These are phyloP conservation scores for Rosalia funebris DNA, from an alignment of 2,888 invertebrate genomes.

Conservation along the genomic window DNA sequence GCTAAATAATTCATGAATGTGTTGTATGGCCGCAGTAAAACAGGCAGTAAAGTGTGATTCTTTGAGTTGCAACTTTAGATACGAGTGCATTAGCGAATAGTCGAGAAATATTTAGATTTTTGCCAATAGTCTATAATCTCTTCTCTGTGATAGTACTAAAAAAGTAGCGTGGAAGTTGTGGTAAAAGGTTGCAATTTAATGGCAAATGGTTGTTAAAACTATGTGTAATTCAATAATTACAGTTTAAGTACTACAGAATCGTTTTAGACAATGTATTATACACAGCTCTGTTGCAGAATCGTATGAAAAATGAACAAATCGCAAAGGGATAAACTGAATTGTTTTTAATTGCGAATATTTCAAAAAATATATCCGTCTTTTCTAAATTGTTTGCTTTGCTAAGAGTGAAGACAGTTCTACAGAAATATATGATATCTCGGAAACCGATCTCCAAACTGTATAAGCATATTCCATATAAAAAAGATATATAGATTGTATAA, in stretches of 20 bases:
- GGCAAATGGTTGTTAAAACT: neutral
- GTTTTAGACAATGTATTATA: neutral
- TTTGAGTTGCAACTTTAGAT: neutral
- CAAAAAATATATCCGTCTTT: too few relatives aligned
- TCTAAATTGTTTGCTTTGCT: too few relatives aligned
- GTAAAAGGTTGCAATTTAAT: neutral
- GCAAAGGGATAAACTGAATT: too few relatives aligned
- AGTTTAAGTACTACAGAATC: too few relatives aligned
- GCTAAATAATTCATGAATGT: slow-evolving; percentile 12
- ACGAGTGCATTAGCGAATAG: slow-evolving; percentile 2
- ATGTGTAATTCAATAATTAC: too few relatives aligned
- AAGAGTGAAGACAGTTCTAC: too few relatives aligned
- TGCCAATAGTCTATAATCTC: neutral
- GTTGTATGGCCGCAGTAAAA: neutral
- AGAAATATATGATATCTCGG: too few relatives aligned
- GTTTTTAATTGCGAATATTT: too few relatives aligned
- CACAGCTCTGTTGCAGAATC: neutral
- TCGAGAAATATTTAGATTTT: slow-evolving; percentile 4
- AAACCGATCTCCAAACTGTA: too few relatives aligned
- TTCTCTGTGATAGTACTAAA: neutral
- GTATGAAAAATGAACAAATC: neutral
- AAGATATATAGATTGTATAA: too few relatives aligned
- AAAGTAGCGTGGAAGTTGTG: neutral
- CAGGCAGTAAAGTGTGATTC: neutral
- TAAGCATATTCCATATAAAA: too few relatives aligned